These are phyloP conservation scores for Phaethon lepturus DNA, from an alignment of 2,113 vertebrate genomes.

Conservation along the genomic window DNA sequence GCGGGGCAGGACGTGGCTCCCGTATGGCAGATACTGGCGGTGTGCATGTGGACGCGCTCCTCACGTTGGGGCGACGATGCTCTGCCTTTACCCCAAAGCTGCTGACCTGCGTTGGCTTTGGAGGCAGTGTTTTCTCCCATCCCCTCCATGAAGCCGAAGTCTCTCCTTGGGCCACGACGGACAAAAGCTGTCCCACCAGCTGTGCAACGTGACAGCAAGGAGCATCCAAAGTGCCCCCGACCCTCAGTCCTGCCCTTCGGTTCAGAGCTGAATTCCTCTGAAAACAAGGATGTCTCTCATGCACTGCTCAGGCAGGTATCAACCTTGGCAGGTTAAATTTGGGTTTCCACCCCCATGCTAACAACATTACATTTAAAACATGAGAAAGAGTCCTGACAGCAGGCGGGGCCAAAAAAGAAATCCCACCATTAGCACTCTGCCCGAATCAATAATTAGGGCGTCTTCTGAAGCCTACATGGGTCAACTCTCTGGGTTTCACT, in stretches of 20 bases:
- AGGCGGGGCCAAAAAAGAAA: neutral
- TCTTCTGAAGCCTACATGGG: neutral
- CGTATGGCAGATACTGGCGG: no score
- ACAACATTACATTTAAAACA: neutral
- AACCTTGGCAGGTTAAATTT: neutral
- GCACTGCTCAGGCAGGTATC: neutral
- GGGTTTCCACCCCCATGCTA: neutral
- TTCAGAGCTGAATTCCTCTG: neutral
- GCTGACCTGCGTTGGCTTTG: accelerated
- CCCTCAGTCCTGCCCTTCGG: neutral
- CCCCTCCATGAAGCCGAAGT: neutral
- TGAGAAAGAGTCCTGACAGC: neutral
- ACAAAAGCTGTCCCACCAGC: neutral
- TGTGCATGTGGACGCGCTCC: no score
- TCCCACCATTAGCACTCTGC: neutral
- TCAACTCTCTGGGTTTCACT: neutral
- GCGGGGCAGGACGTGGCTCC: neutral
- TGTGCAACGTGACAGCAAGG: neutral
- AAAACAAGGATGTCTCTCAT: neutral
- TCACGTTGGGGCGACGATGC: accelerated
- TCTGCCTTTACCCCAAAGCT: neutral
- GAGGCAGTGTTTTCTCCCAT: neutral
- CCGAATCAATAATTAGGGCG: neutral
- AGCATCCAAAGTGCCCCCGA: neutral
- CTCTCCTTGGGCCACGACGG: neutral